phyloP scores from a whole-genome alignment of 2,113 vertebrate genomes.

The Oceanites oceanicus region DNA sequence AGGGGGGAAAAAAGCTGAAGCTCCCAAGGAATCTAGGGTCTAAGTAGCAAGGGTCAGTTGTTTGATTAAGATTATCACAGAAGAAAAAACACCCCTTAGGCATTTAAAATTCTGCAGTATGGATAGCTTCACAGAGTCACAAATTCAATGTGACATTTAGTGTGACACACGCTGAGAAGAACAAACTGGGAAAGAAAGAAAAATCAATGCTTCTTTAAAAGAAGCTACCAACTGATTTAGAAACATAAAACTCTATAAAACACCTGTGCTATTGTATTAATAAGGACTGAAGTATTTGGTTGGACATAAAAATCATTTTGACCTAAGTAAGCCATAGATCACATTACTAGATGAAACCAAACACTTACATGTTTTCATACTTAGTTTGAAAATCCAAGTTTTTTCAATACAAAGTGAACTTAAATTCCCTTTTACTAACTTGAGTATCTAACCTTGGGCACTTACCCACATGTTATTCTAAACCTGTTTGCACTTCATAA shows the following conservation, averaged over 20 bases:
- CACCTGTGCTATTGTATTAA: neutral
- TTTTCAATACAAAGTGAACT: neutral
- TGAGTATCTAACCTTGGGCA: neutral
- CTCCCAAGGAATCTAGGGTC: neutral
- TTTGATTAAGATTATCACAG: constrained; percentile 3
- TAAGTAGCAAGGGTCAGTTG: neutral
- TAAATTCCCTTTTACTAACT: neutral
- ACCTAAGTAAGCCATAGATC: neutral
- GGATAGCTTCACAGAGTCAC: constrained; percentile 15
- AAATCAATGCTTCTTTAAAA: constrained; percentile 63
- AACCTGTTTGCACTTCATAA: neutral
- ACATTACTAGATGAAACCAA: neutral
- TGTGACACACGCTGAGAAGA: neutral
- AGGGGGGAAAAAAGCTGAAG: neutral
- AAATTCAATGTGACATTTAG: constrained; percentile 59
- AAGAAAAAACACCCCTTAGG: neutral
- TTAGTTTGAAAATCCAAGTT: neutral
- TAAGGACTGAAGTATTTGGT: neutral
- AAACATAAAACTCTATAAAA: constrained; percentile 38
- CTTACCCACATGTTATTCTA: neutral
- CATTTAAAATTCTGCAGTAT: constrained; percentile 6
- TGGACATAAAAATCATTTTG: constrained; percentile 19
- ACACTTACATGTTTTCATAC: neutral
- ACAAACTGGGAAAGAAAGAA: neutral
- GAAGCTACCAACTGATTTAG: constrained; percentile 50